A percentile compares a stretch with the other conserved stretches of the same genome.
Evolutionary conservation across 2,113 vertebrate species (phyloP).

Genomic region (Ophiodon elongatus): DNA sequence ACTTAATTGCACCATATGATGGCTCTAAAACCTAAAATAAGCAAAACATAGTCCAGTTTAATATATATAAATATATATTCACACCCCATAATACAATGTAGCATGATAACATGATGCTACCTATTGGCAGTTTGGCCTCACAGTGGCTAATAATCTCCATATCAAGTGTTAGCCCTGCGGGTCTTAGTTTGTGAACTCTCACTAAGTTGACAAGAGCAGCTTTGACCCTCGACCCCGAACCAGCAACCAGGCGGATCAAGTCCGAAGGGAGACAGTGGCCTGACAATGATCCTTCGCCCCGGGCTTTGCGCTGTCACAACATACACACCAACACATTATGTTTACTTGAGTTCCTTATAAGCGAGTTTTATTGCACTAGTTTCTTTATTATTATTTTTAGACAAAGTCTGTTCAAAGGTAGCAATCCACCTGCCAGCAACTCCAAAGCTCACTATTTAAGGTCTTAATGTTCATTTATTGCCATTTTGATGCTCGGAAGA

Average conservation of each 20-base stretch:
- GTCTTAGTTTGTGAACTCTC: conserved; percentile 59
- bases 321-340: conserved; percentile 46
- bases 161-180: conserved; percentile 48
- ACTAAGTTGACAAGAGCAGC: conserved; percentile 71
- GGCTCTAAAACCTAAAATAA: not conserved
- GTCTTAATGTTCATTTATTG: not conserved
- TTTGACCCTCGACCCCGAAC: conserved; percentile 67
- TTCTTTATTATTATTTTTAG: not conserved
- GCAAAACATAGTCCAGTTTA: not conserved
- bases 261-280: conserved; percentile 53
- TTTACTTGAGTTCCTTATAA: conserved; percentile 23
- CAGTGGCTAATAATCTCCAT: conserved; percentile 56
- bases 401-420: not conserved
- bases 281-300: conserved; percentile 58
- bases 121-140: conserved; percentile 37
- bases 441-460: not conserved
- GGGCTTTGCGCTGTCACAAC: conserved; percentile 55
- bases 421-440: not conserved
- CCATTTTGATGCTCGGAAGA: not conserved
- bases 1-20: not conserved
- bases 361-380: not conserved
- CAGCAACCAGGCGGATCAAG: conserved; percentile 52
- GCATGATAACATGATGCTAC: conserved; percentile 35
- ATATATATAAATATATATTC: not conserved
- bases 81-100: not conserved